Evolutionary conservation across 2,888 invertebrate species (phyloP).

Genomic region (Volucella inanis): DNA sequence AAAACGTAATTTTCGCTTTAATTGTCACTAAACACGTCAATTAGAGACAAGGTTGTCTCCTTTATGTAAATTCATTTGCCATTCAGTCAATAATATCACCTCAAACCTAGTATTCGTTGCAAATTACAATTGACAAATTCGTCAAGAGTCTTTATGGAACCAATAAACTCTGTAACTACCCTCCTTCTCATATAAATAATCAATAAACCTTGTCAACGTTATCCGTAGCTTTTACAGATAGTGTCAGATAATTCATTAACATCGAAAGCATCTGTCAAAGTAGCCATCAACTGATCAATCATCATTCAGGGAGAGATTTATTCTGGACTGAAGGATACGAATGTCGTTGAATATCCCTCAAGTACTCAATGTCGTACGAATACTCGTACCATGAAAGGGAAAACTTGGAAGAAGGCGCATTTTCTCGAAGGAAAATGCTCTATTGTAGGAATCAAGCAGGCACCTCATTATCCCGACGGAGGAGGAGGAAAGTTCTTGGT

Average conservation of each 20-base stretch:
- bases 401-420: constrained; percentile 8
- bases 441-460: background rate
- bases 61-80: background rate
- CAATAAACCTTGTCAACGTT: constrained; percentile 8
- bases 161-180: constrained; percentile 12
- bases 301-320: background rate
- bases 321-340: too few relatives aligned
- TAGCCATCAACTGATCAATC: constrained; percentile 49
- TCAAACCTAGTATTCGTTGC: background rate
- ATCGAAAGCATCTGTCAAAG: constrained; percentile 51
- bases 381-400: background rate
- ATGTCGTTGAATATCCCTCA: background rate
- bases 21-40: constrained; percentile 8
- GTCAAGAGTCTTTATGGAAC: constrained; percentile 4
- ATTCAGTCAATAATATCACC: constrained; percentile 26
- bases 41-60: background rate
- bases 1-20: background rate
- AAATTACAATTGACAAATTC: background rate
- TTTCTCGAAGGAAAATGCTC: background rate
- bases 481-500: background rate
- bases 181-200: background rate
- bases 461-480: background rate
- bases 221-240: background rate
- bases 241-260: constrained; percentile 39
- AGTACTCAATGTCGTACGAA: too few relatives aligned